Conservation (phyloP, 2,888 invertebrate species). For the Eurytoma californica region DNA sequence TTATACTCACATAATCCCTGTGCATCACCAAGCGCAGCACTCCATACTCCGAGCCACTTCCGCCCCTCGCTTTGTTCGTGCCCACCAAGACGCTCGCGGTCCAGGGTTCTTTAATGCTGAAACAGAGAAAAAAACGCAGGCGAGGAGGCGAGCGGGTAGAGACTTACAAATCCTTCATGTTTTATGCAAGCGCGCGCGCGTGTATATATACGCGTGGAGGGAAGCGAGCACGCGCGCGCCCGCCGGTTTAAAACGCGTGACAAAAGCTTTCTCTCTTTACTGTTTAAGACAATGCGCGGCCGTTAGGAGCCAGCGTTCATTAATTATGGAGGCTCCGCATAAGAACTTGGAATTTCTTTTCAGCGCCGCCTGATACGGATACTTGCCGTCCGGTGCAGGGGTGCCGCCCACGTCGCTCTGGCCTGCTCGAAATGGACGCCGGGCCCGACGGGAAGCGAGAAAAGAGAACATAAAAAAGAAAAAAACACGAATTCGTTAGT, state of each 20-base stretch:
- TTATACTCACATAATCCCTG: slow-evolving; percentile 29
- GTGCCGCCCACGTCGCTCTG: slow-evolving; percentile 10
- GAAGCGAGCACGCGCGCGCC: too few species aligned
- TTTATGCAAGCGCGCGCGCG: background rate
- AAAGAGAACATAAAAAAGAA: background rate
- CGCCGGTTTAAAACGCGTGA: background rate
- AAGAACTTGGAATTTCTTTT: background rate
- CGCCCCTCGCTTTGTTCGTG: background rate
- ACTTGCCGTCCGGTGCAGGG: slow-evolving; percentile 26
- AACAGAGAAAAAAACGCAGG: background rate
- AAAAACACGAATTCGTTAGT: background rate
- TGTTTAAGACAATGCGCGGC: slow-evolving; percentile 39
- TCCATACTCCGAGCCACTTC: background rate
- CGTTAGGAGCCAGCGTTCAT: slow-evolving; percentile 31
- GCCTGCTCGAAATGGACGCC: background rate
- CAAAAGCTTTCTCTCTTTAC: slow-evolving; percentile 14
- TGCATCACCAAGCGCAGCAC: background rate
- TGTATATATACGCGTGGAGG: background rate
- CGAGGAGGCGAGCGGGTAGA: background rate
- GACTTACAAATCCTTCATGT: background rate
- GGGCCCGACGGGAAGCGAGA: background rate
- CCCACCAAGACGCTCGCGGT: slow-evolving; percentile 24
- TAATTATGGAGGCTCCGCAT: slow-evolving; percentile 46
- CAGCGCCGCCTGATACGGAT: slow-evolving; percentile 39
- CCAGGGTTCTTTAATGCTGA: background rate